A percentile compares a stretch with the other conserved stretches of the same genome.
Conservation (phyloP, 2,113 vertebrate genomes). For the Carassius carassius region DNA sequence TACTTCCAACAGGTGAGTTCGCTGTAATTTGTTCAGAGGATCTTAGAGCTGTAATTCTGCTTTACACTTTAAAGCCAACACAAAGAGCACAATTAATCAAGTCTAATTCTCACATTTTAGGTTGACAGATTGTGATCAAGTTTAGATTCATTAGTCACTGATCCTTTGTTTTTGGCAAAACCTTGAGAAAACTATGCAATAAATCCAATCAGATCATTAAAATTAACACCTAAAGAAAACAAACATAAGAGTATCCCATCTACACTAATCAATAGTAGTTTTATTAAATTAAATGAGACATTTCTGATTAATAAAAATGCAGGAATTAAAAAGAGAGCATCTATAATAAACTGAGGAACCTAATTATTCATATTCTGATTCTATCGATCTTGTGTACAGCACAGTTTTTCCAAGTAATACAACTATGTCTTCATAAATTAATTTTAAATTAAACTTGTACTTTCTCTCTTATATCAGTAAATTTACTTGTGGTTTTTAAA, state of each 20-base stretch:
- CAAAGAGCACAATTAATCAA: slow-evolving; percentile 32
- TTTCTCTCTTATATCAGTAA: no score
- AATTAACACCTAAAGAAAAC: background rate
- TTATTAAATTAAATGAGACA: background rate
- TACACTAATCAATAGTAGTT: background rate
- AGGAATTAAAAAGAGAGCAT: background rate
- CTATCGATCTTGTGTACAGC: background rate
- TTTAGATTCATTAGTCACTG: background rate
- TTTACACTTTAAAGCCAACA: background rate
- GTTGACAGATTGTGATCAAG: background rate
- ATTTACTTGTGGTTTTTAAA: no score
- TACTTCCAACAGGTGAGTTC: slow-evolving; percentile 6
- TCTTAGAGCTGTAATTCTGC: background rate
- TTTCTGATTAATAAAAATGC: background rate
- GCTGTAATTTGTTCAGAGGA: slow-evolving; percentile 8
- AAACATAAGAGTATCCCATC: background rate
- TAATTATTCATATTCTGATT: background rate
- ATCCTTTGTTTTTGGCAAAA: background rate
- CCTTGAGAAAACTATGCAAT: background rate
- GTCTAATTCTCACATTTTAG: slow-evolving; percentile 5
- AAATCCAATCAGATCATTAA: background rate
- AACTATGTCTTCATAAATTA: no score
- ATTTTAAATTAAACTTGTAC: no score
- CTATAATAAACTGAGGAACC: background rate
- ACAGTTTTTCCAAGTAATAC: background rate